These are phyloP conservation scores for Rhagonycha lutea DNA, from an alignment of 2,888 invertebrate species.

Conservation along the genomic window DNA sequence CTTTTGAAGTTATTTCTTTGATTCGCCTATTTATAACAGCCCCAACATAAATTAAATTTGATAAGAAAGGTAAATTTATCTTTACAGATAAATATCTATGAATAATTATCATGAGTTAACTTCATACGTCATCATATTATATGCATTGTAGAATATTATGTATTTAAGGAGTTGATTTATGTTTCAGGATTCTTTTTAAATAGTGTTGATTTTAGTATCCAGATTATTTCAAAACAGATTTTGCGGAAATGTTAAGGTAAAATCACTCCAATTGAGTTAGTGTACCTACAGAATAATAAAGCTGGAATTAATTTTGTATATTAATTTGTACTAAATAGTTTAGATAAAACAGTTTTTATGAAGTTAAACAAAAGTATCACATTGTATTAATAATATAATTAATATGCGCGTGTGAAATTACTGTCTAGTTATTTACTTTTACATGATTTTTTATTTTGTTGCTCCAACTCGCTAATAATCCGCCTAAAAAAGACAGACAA, in stretches of 20 bases:
- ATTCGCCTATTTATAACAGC: background rate
- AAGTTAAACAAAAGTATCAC: background rate
- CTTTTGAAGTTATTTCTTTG: background rate
- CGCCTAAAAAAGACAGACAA: no score
- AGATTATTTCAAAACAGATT: background rate
- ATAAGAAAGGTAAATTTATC: slow-evolving; percentile 12
- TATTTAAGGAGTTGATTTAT: background rate
- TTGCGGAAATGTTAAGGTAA: background rate
- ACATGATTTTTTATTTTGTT: background rate
- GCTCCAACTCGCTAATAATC: background rate
- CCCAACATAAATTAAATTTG: background rate
- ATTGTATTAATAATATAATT: background rate
- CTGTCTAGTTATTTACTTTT: background rate
- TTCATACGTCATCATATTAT: background rate
- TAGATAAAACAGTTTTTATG: background rate
- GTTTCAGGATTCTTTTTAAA: background rate
- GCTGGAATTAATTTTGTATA: background rate
- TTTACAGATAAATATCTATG: background rate
- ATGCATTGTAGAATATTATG: background rate
- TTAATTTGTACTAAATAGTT: background rate
- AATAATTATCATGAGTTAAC: background rate
- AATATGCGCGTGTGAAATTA: background rate
- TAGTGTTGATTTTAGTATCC: background rate
- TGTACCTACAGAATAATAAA: background rate
- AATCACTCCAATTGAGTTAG: background rate